phyloP scores from a whole-genome alignment of 2,797 vertebrate species.

The Balearica regulorum region DNA sequence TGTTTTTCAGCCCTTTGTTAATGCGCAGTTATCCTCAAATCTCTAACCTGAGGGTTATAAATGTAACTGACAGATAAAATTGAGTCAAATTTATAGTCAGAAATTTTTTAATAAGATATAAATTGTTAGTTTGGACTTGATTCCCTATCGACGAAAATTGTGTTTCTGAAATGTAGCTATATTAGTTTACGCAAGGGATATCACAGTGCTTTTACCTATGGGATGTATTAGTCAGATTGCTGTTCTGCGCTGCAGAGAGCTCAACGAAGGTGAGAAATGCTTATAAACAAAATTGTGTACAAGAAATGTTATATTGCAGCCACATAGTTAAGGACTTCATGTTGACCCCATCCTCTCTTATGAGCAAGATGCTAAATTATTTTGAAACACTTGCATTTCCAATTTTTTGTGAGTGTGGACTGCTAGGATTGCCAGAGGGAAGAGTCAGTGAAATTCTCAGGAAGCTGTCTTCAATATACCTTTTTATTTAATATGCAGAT shows the following conservation, averaged over 20 bases:
- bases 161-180: not conserved
- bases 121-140: constrained; percentile 8
- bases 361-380: not conserved
- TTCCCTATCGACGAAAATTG: not conserved
- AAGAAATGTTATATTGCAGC: not conserved
- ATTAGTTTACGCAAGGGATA: not conserved
- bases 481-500: not conserved
- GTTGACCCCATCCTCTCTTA: not conserved
- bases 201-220: not conserved
- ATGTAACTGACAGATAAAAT: constrained; percentile 37
- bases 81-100: not conserved
- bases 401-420: not conserved
- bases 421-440: not conserved
- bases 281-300: not conserved
- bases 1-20: not conserved
- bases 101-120: constrained; percentile 2
- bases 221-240: not conserved
- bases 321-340: not conserved
- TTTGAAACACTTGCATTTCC: not conserved
- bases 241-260: not conserved
- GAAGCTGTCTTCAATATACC: not conserved
- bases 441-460: not conserved
- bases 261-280: not conserved
- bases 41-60: constrained; percentile 1
- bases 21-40: not conserved